Conservation (phyloP, 2,113 vertebrate genomes). For the Chloroceryle aenea region DNA sequence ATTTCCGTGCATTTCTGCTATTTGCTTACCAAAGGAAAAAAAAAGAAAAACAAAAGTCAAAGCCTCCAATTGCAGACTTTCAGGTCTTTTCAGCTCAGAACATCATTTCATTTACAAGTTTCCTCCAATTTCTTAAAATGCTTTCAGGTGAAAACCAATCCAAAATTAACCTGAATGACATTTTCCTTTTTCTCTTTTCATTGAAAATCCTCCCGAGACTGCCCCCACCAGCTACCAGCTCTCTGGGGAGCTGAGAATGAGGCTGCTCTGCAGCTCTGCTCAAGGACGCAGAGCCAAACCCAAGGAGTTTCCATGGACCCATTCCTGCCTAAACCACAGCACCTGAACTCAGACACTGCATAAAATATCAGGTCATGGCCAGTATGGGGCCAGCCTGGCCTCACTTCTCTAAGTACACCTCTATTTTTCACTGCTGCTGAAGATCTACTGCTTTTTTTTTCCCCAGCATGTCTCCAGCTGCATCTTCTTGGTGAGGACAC, state of each 20-base stretch:
- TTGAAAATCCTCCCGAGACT: background rate
- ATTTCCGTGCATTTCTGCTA: background rate
- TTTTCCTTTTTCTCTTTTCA: background rate
- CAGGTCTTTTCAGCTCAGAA: slow-evolving; percentile 35
- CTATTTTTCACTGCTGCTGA: background rate
- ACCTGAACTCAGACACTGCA: background rate
- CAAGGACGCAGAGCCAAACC: background rate
- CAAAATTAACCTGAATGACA: background rate
- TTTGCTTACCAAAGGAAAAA: background rate
- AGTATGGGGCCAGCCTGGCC: background rate
- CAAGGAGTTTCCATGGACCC: background rate
- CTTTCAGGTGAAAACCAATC: slow-evolving; percentile 24
- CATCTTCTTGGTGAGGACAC: background rate
- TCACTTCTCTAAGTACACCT: too few species aligned
- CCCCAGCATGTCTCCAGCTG: background rate
- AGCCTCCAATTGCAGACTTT: slow-evolving; percentile 1
- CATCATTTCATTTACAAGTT: background rate
- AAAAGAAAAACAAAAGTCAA: background rate
- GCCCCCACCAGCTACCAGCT: background rate
- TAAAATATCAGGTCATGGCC: rapidly evolving
- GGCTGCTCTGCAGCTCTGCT: background rate
- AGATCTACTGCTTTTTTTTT: background rate
- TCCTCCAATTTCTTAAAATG: background rate
- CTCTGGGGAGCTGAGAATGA: background rate
- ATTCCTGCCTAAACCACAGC: background rate